These are phyloP conservation scores for Scopus umbretta DNA, from an alignment of 2,113 vertebrate species.

Conservation along the genomic window DNA sequence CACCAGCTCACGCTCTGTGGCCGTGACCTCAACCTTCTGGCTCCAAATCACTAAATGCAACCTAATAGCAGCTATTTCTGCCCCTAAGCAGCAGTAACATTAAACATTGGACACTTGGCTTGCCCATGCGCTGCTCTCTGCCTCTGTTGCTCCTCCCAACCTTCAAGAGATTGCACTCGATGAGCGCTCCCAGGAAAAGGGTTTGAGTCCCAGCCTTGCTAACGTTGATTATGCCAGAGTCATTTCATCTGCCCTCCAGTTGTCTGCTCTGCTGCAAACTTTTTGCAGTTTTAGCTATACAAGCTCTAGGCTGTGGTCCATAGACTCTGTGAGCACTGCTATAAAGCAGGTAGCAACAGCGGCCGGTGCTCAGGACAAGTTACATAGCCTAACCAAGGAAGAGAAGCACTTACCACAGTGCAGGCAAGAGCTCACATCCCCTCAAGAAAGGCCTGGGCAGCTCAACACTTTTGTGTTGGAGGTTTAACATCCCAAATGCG, in stretches of 20 bases:
- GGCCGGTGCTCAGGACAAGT: background rate
- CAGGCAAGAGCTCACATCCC: background rate
- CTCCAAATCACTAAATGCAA: background rate
- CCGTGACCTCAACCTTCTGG: constrained; percentile 1
- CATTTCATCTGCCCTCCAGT: background rate
- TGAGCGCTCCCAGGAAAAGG: background rate
- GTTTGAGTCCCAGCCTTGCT: background rate
- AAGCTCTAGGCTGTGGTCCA: background rate
- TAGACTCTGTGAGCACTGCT: background rate
- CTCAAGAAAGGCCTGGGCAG: background rate
- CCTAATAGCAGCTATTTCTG: constrained; percentile 46
- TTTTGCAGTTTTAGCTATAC: background rate
- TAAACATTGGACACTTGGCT: background rate
- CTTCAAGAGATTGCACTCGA: background rate
- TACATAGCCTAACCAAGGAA: background rate
- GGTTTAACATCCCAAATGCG: background rate
- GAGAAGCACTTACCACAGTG: background rate
- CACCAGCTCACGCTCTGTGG: background rate
- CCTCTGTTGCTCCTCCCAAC: background rate
- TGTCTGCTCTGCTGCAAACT: background rate
- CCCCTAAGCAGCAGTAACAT: background rate
- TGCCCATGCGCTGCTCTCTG: background rate
- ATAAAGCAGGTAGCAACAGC: background rate
- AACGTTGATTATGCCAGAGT: background rate
- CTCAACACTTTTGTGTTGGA: background rate